Conservation (phyloP, 2,888 invertebrate genomes). For the Drosophila peninsularis region DNA sequence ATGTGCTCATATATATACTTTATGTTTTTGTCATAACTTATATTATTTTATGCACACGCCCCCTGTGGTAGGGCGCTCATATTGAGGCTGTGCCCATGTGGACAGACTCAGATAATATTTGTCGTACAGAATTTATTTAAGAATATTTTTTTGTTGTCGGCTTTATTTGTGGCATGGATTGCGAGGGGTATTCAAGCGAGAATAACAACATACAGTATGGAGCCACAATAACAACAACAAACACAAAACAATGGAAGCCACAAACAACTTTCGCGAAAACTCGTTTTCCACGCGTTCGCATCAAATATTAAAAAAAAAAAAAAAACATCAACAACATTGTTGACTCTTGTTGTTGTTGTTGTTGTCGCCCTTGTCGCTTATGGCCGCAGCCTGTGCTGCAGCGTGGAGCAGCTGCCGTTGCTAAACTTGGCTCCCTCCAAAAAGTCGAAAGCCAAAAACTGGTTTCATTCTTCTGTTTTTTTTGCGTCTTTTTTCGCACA, state of each 20-base stretch:
- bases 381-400: constrained; percentile 61
- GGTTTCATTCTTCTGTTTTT: constrained; percentile 39
- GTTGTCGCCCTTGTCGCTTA: constrained; percentile 53
- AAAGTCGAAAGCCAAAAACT: constrained; percentile 56
- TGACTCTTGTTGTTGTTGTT: constrained; percentile 23
- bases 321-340: constrained; percentile 7
- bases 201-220: constrained; percentile 25
- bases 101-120: neutral
- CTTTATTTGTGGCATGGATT: constrained; percentile 11
- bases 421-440: constrained; percentile 12
- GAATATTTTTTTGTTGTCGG: constrained; percentile 20
- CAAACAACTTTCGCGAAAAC: constrained; percentile 77
- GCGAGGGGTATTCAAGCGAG: constrained; percentile 20
- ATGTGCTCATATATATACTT: neutral
- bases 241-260: constrained; percentile 37
- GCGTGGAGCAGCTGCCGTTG: constrained; percentile 34
- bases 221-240: constrained; percentile 12
- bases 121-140: constrained; percentile 13
- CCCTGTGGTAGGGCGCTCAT: neutral
- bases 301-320: constrained; percentile 45
- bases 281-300: constrained; percentile 73
- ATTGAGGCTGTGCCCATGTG: neutral
- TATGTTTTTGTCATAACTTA: neutral
- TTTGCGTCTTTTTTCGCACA: constrained; percentile 9
- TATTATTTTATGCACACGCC: constrained; percentile 5